Percentiles rank a stretch among this genome's conserved stretches.
phyloP scores from a whole-genome alignment of 2,113 vertebrate genomes.

The Eclectus roratus region DNA sequence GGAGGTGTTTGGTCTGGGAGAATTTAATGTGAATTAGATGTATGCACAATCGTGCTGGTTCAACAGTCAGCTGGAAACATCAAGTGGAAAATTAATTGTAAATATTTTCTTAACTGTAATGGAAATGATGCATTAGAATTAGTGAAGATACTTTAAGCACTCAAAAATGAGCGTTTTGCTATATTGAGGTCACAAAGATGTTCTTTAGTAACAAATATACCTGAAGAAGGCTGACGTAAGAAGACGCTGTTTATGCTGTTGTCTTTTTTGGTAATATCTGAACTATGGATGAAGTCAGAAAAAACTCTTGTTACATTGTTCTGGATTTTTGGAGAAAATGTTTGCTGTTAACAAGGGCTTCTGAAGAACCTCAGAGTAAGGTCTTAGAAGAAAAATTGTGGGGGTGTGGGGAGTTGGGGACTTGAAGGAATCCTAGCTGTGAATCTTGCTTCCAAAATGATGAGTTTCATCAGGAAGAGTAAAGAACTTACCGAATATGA shows the following conservation, averaged over 20 bases:
- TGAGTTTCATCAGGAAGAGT: background rate
- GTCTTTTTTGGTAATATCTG: background rate
- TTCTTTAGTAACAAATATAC: background rate
- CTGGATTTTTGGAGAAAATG: background rate
- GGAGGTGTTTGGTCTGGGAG: background rate
- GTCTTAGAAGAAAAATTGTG: background rate
- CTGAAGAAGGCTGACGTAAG: background rate
- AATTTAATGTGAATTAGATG: background rate
- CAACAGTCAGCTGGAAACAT: background rate
- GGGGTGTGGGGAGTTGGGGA: background rate
- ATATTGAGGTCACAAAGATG: background rate
- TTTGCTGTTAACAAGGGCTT: background rate
- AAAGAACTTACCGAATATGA: background rate
- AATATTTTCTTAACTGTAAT: background rate
- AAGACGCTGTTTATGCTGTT: background rate
- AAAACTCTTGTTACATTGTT: background rate
- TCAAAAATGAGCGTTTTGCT: background rate
- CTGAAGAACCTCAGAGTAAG: too few species aligned
- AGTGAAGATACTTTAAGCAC: background rate
- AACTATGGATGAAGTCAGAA: background rate
- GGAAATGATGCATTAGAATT: background rate
- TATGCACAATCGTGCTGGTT: background rate
- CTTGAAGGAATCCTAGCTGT: background rate
- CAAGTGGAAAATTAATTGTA: background rate
- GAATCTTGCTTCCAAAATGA: background rate